Conservation (phyloP, 2,113 vertebrate species). For the Anthoscopus minutus region DNA sequence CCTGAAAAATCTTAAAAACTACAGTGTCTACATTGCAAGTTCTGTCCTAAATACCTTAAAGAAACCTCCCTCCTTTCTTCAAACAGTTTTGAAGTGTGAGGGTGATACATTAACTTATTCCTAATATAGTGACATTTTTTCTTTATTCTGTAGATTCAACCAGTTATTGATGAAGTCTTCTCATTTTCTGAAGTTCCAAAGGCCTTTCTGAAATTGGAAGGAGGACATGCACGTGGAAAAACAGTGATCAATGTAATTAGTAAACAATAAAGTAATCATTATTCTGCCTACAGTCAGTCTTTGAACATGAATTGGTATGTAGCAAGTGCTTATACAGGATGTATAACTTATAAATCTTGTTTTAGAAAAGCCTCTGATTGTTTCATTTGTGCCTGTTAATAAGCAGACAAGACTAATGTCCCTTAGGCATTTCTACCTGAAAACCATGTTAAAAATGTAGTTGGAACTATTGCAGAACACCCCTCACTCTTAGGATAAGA, state of each 20-base stretch:
- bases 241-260: slow-evolving; percentile 80
- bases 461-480: background rate
- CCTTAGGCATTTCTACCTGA: background rate
- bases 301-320: background rate
- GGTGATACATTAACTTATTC: background rate
- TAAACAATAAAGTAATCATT: slow-evolving; percentile 27
- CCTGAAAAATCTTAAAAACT: background rate
- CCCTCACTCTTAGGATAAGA: background rate
- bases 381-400: background rate
- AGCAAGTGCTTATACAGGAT: background rate
- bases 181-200: slow-evolving; percentile 85
- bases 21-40: background rate
- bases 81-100: background rate
- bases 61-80: background rate
- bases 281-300: background rate
- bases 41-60: background rate
- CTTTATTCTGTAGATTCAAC: slow-evolving; percentile 78
- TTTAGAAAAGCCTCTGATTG: background rate
- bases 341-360: fast-evolving
- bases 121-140: background rate
- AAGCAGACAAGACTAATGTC: background rate
- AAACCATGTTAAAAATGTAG: background rate
- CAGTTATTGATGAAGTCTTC: slow-evolving; percentile 88
- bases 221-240: slow-evolving; percentile 91
- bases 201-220: slow-evolving; percentile 87